phyloP scores from a whole-genome alignment of 2,113 vertebrate species.

The Bettongia penicillata region DNA sequence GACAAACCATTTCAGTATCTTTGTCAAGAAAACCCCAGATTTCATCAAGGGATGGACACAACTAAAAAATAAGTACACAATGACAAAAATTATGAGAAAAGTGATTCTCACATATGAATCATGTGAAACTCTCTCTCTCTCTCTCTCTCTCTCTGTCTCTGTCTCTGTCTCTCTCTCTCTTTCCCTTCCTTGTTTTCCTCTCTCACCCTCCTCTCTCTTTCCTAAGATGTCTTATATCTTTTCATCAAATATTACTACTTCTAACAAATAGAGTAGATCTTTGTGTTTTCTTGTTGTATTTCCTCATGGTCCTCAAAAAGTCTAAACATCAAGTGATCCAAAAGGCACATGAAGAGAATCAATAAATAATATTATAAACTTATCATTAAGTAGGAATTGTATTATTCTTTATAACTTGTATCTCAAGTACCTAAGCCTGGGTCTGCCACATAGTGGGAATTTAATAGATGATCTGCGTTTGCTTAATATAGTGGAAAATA shows the following conservation, averaged over 20 bases:
- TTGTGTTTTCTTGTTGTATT: too few relatives aligned
- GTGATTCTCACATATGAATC: neutral
- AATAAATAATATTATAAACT: neutral
- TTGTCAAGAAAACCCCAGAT: neutral
- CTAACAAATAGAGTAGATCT: too few relatives aligned
- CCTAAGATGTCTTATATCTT: neutral
- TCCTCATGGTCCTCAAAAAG: too few relatives aligned
- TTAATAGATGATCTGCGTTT: neutral
- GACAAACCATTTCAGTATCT: neutral
- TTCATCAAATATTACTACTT: neutral
- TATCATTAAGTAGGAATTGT: neutral
- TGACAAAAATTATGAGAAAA: neutral
- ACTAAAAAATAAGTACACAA: neutral
- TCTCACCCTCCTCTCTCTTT: too few relatives aligned
- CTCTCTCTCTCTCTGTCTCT: too few relatives aligned
- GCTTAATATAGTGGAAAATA: neutral
- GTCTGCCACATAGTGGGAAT: neutral
- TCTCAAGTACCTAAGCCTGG: neutral
- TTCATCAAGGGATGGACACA: neutral
- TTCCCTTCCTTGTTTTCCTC: too few relatives aligned
- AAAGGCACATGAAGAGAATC: too few relatives aligned
- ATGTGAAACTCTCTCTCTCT: neutral
- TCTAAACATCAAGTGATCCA: too few relatives aligned
- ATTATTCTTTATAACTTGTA: neutral
- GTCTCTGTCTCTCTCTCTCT: too few relatives aligned